Evolutionary conservation across 2,888 invertebrate genomes (phyloP).

Genomic region (Caenorhabditis doughertyi): DNA sequence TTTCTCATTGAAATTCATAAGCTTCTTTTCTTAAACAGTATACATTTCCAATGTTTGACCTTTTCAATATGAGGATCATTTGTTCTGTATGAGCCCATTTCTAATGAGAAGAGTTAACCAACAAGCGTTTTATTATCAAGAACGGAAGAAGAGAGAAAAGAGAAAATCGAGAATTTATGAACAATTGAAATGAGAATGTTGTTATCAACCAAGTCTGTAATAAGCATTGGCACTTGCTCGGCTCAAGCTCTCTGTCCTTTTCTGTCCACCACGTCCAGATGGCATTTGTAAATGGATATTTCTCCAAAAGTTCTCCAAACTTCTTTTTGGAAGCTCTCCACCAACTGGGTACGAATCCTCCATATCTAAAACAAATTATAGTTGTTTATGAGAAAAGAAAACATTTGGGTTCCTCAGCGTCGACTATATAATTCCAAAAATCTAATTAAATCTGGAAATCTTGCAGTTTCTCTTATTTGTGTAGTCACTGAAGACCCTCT

Average conservation of each 20-base stretch:
- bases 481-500: not conserved
- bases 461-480: not conserved
- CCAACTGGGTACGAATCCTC: constrained; percentile 43
- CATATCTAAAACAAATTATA: constrained; percentile 31
- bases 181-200: not conserved
- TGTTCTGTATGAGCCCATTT: too few species aligned
- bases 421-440: constrained; percentile 32
- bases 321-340: constrained; percentile 68
- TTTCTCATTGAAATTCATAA: not conserved
- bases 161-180: constrained; percentile 22
- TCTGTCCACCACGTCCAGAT: constrained; percentile 53
- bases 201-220: constrained; percentile 77
- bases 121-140: constrained; percentile 49
- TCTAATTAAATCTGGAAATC: constrained; percentile 51
- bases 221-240: constrained; percentile 74
- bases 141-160: constrained; percentile 30
- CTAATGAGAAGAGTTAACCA: constrained; percentile 8
- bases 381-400: constrained; percentile 11
- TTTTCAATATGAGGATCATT: too few species aligned
- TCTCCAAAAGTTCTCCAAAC: constrained; percentile 75
- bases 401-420: not conserved
- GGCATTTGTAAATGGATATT: constrained; percentile 72
- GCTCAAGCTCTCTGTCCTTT: constrained; percentile 72
- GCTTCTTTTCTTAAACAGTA: too few species aligned
- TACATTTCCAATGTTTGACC: too few species aligned